Conservation (phyloP, 2,113 vertebrate genomes). For the Tragelaphus scriptus region DNA sequence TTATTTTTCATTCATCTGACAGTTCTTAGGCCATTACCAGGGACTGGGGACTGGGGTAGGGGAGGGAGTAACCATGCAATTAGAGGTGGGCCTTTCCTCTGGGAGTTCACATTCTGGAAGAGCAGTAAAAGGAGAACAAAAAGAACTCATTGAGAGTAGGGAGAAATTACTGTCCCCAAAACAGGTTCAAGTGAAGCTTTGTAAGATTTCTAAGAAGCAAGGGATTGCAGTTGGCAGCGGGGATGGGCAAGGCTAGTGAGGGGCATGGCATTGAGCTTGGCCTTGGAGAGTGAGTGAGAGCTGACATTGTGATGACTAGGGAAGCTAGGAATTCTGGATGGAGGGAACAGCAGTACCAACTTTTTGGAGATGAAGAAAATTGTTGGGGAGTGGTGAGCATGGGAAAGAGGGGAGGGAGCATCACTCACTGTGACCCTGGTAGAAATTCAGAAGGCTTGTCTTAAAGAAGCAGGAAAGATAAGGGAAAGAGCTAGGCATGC, state of each 20-base stretch:
- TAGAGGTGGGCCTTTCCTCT: not conserved
- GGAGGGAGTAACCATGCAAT: accelerated
- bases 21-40: not conserved
- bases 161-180: not conserved
- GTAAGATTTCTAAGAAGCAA: not conserved
- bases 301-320: not conserved
- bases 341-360: not conserved
- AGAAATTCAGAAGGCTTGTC: not conserved
- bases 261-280: not conserved
- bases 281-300: not conserved
- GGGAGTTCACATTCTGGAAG: not conserved
- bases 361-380: not conserved
- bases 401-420: accelerated
- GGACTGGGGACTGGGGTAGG: not conserved
- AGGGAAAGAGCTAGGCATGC: not conserved
- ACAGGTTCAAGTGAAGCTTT: not conserved
- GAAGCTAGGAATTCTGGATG: not conserved
- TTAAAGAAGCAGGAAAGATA: not conserved
- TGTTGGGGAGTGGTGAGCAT: not conserved
- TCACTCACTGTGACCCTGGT: not conserved
- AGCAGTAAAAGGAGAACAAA: not conserved
- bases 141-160: not conserved
- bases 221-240: not conserved
- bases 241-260: not conserved
- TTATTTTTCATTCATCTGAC: not conserved